Conservation (phyloP, 2,888 invertebrate genomes). For the Scaptomyza flava region DNA sequence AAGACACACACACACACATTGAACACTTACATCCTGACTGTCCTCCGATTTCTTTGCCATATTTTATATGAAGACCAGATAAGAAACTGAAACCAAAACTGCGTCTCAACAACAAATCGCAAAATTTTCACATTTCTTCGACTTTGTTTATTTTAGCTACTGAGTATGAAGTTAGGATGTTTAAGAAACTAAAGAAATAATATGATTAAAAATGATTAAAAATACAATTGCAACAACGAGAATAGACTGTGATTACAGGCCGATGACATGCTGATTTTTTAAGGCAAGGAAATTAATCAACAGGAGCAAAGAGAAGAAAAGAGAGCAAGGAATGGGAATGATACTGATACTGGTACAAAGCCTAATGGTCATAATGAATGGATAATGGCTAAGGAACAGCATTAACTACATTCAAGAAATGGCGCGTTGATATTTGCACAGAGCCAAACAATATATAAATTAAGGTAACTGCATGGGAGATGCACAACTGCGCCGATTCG, state of each 20-base stretch:
- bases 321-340: neutral
- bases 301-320: slow-evolving; percentile 3
- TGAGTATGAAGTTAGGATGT: too few species aligned
- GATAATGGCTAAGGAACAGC: slow-evolving; percentile 73
- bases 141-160: neutral
- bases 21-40: slow-evolving; percentile 1
- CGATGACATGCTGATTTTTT: slow-evolving; percentile 35
- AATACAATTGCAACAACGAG: too few species aligned
- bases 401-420: slow-evolving; percentile 75
- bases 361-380: slow-evolving; percentile 82
- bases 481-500: slow-evolving; percentile 11
- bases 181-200: too few species aligned
- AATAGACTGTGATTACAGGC: slow-evolving; percentile 16
- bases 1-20: slow-evolving; percentile 23
- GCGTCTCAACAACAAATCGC: neutral
- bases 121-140: neutral
- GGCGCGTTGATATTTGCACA: slow-evolving; percentile 80
- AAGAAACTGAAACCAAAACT: neutral
- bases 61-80: slow-evolving; percentile 4
- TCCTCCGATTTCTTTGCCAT: slow-evolving; percentile 4
- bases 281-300: slow-evolving; percentile 46
- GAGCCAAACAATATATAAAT: slow-evolving; percentile 82
- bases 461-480: slow-evolving; percentile 64
- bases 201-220: too few species aligned
- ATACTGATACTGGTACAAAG: slow-evolving; percentile 50